phyloP scores from a whole-genome alignment of 2,888 invertebrate species.

The Drosophila mimica region DNA sequence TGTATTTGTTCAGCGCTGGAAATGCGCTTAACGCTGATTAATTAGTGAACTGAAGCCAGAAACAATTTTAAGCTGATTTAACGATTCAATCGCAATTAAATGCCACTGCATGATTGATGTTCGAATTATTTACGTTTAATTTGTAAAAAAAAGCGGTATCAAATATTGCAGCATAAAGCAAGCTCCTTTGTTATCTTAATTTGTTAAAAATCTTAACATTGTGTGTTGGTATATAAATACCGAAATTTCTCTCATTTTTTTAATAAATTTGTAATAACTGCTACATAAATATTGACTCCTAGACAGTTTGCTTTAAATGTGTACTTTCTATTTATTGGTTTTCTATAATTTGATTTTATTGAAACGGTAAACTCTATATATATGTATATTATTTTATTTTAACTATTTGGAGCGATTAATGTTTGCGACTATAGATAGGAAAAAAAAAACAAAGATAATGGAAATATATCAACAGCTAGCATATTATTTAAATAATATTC shows the following conservation, averaged over 20 bases:
- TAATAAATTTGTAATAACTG: background rate
- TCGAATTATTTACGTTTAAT: conserved; percentile 6
- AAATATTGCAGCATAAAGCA: background rate
- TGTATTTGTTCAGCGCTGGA: conserved; percentile 10
- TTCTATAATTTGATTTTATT: background rate
- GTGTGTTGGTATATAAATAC: background rate
- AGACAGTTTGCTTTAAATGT: background rate
- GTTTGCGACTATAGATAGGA: too few species aligned
- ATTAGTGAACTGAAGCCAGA: conserved; percentile 61
- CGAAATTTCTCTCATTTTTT: background rate
- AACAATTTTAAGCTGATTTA: conserved; percentile 67
- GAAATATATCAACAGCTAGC: too few species aligned
- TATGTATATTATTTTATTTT: too few species aligned
- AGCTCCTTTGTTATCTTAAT: background rate
- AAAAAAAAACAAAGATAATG: background rate
- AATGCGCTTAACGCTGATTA: conserved; percentile 67
- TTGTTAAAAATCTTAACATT: background rate
- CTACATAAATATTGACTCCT: background rate
- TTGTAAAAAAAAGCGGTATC: background rate
- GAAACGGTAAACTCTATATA: background rate
- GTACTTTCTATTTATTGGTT: background rate
- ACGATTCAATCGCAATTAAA: conserved; percentile 15
- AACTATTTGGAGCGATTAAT: background rate
- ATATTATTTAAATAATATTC: background rate
- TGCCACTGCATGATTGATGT: conserved; percentile 11